Evolutionary conservation across 2,113 vertebrate species (phyloP).

Genomic region (Dasyurus viverrinus): DNA sequence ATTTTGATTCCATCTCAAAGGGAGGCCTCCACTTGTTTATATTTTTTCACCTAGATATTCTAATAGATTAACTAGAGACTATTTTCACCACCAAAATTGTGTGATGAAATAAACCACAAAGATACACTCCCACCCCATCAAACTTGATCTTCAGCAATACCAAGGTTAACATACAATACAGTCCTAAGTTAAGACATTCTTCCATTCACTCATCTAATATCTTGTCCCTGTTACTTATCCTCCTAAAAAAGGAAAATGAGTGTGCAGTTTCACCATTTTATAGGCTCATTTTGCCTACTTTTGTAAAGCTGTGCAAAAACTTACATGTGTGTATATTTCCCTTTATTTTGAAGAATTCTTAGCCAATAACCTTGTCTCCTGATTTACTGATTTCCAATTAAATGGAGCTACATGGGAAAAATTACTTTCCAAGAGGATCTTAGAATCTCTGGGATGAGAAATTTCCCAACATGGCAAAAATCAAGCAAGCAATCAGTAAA

Average conservation of each 20-base stretch:
- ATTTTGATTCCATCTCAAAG: neutral
- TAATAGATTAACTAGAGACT: neutral
- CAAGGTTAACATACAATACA: neutral
- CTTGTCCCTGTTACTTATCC: neutral
- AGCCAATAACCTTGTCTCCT: neutral
- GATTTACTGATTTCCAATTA: neutral
- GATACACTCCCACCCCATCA: neutral
- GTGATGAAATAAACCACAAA: neutral
- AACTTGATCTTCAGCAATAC: neutral
- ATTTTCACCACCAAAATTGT: neutral
- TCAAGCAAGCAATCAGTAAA: neutral
- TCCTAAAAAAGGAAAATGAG: neutral
- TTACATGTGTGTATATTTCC: neutral
- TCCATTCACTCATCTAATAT: neutral
- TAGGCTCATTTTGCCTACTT: neutral
- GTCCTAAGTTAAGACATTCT: neutral
- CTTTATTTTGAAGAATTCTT: neutral
- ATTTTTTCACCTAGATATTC: neutral
- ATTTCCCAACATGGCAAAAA: neutral
- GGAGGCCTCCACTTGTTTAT: neutral
- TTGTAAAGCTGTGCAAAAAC: neutral
- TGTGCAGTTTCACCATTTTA: neutral
- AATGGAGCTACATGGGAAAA: neutral
- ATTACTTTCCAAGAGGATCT: neutral
- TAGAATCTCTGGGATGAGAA: neutral